Conservation (phyloP, 2,113 vertebrate genomes). For the Todiramphus chloris region DNA sequence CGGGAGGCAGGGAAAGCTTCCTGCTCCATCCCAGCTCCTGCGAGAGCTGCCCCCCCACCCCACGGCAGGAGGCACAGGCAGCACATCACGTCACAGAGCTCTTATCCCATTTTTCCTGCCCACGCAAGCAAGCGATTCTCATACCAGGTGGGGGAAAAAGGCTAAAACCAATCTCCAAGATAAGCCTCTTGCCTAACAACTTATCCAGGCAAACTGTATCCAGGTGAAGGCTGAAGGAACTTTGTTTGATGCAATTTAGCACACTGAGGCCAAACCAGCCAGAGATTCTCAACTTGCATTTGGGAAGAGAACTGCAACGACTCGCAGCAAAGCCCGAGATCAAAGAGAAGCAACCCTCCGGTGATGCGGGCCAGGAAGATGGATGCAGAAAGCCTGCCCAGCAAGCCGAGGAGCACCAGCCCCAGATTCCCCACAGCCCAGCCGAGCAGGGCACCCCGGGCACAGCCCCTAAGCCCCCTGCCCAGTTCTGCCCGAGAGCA, state of each 20-base stretch:
- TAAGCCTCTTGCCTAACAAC: fast-evolving
- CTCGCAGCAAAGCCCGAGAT: fast-evolving
- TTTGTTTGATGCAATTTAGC: fast-evolving
- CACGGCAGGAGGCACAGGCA: fast-evolving
- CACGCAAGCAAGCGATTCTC: fast-evolving
- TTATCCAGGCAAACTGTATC: not conserved
- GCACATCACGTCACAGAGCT: not conserved
- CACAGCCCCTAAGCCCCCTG: not conserved
- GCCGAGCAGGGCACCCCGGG: not conserved
- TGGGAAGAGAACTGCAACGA: not conserved
- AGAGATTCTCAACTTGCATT: not conserved
- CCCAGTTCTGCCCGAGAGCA: no score
- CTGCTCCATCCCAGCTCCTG: not conserved
- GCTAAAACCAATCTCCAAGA: fast-evolving
- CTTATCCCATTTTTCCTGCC: not conserved
- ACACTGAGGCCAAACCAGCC: not conserved
- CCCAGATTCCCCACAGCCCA: not conserved
- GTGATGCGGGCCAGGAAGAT: fast-evolving
- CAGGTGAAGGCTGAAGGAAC: not conserved
- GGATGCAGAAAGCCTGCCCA: fast-evolving
- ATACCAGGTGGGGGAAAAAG: fast-evolving
- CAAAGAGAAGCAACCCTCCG: not conserved
- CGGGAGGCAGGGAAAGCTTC: fast-evolving
- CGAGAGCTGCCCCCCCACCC: not conserved
- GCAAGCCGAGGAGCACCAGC: not conserved